phyloP scores from a whole-genome alignment of 2,113 vertebrate species.

The Eurypyga helias region DNA sequence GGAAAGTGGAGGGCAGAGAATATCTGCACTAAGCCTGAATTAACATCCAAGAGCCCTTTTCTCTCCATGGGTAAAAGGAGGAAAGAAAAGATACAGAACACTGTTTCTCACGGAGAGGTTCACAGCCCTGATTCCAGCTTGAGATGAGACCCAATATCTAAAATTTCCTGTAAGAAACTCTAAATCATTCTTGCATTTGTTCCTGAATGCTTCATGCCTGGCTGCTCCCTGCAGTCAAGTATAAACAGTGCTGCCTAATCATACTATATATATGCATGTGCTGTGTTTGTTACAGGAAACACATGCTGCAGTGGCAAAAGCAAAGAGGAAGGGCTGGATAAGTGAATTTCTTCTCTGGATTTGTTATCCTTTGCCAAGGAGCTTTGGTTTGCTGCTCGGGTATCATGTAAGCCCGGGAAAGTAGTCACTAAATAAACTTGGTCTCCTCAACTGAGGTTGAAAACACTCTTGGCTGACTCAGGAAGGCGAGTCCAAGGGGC shows the following conservation, averaged over 20 bases:
- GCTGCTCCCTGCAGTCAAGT: background rate
- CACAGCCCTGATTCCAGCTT: background rate
- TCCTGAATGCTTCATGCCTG: background rate
- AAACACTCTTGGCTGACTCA: background rate
- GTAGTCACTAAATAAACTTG: background rate
- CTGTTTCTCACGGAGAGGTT: background rate
- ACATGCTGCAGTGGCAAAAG: background rate
- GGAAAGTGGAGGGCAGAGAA: background rate
- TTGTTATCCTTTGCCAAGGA: background rate
- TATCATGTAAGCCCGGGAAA: background rate
- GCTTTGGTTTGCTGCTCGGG: background rate
- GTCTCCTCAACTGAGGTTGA: background rate
- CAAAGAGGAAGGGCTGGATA: slow-evolving; percentile 51
- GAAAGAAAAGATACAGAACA: background rate
- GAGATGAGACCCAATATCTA: background rate
- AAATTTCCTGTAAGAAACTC: background rate
- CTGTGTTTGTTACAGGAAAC: slow-evolving; percentile 14
- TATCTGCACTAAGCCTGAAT: background rate
- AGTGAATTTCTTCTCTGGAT: background rate
- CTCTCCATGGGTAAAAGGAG: background rate
- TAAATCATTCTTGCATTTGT: background rate
- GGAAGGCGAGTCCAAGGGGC: background rate
- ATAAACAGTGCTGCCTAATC: background rate
- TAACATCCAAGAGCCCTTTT: background rate
- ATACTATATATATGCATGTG: background rate